Conservation (phyloP, 2,113 vertebrate genomes). For the Silurus glanis region DNA sequence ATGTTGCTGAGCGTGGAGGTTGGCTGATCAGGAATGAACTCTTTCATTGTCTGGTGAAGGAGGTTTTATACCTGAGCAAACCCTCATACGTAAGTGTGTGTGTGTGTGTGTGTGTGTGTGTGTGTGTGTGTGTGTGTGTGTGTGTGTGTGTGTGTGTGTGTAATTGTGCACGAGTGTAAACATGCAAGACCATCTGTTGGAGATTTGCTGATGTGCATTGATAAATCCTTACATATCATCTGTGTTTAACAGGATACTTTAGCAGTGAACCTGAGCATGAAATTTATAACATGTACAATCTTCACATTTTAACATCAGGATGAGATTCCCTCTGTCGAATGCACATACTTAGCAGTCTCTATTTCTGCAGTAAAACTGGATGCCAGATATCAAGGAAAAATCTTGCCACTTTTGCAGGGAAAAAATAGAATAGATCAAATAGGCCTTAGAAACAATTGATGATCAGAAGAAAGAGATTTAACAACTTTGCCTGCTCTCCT, state of each 20-base stretch:
- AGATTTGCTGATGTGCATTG: not conserved
- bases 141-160: not conserved
- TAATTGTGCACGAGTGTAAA: not conserved
- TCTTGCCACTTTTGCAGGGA: too few relatives aligned
- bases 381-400: too few relatives aligned
- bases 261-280: not conserved
- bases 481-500: too few relatives aligned
- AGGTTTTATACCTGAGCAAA: not conserved
- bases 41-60: not conserved
- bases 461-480: too few relatives aligned
- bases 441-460: too few relatives aligned
- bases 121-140: not conserved
- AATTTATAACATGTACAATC: not conserved
- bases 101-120: not conserved
- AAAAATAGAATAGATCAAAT: too few relatives aligned
- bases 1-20: not conserved
- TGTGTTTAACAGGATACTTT: not conserved
- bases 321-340: not conserved
- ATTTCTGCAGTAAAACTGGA: not conserved
- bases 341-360: not conserved
- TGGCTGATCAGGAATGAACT: not conserved
- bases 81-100: not conserved
- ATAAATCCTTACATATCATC: not conserved
- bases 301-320: not conserved
- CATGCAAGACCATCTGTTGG: not conserved